Percentiles rank a stretch among this genome's conserved stretches.
phyloP scores from a whole-genome alignment of 2,888 invertebrate species.

The Pachliopta kotzebuea region DNA sequence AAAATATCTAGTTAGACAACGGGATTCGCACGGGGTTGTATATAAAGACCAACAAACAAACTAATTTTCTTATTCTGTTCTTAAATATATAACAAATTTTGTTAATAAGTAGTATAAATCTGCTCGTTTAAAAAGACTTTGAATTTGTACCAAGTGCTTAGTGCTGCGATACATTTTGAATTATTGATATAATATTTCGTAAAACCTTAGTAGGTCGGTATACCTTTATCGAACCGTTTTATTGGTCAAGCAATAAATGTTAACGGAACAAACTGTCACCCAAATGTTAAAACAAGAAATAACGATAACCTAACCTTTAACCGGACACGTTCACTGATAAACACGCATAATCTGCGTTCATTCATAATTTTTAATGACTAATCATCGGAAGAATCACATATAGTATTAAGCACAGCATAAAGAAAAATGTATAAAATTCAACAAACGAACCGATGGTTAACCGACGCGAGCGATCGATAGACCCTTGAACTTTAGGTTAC shows the following conservation, averaged over 20 bases:
- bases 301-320: slow-evolving; percentile 23
- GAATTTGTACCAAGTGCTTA: too few relatives aligned
- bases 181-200: not conserved
- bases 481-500: slow-evolving; percentile 63
- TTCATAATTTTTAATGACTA: slow-evolving; percentile 16
- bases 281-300: slow-evolving; percentile 15
- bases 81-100: too few relatives aligned
- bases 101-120: too few relatives aligned
- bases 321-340: slow-evolving; percentile 20
- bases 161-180: not conserved
- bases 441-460: not conserved
- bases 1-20: too few relatives aligned
- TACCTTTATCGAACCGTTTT: not conserved
- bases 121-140: too few relatives aligned
- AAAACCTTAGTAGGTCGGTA: not conserved
- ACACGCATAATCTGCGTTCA: not conserved
- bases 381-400: not conserved
- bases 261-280: slow-evolving; percentile 2
- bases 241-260: not conserved
- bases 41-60: too few relatives aligned
- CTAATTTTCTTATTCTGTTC: too few relatives aligned
- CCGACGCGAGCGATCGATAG: slow-evolving; percentile 58
- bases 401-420: not conserved
- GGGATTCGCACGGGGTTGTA: too few relatives aligned
- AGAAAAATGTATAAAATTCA: not conserved